Evolutionary conservation across 2,797 vertebrate genomes (phyloP).

Genomic region (Sebastes minor): DNA sequence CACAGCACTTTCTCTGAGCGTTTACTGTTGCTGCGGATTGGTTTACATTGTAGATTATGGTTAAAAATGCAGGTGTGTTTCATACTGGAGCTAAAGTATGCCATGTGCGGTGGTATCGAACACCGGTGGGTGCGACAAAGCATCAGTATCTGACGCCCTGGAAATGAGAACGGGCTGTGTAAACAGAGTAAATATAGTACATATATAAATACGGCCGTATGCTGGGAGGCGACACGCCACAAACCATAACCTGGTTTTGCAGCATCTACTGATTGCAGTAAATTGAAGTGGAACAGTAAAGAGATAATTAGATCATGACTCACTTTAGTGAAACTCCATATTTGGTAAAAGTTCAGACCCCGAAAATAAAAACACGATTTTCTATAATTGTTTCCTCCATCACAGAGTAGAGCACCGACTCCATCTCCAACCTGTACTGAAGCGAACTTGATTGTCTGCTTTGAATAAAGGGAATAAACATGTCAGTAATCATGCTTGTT

Average conservation of each 20-base stretch:
- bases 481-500: conserved; percentile 41
- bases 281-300: neutral
- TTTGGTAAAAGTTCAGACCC: conserved; percentile 17
- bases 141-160: neutral
- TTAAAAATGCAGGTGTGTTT: too few relatives aligned
- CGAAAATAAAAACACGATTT: conserved; percentile 40
- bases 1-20: too few relatives aligned
- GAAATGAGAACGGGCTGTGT: neutral
- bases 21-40: too few relatives aligned
- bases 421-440: neutral
- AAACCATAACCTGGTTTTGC: conserved; percentile 46
- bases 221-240: conserved; percentile 11
- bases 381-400: conserved; percentile 28
- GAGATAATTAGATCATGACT: conserved; percentile 14
- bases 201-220: neutral
- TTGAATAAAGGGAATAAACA: conserved; percentile 57
- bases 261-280: neutral
- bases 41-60: too few relatives aligned
- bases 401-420: conserved; percentile 3
- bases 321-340: conserved; percentile 3
- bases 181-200: neutral
- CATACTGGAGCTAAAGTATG: too few relatives aligned
- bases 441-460: conserved; percentile 38
- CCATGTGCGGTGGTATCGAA: too few relatives aligned
- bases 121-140: neutral